These are phyloP conservation scores for Gymnocephalus cernua DNA, from an alignment of 2,113 vertebrate species.

Conservation along the genomic window DNA sequence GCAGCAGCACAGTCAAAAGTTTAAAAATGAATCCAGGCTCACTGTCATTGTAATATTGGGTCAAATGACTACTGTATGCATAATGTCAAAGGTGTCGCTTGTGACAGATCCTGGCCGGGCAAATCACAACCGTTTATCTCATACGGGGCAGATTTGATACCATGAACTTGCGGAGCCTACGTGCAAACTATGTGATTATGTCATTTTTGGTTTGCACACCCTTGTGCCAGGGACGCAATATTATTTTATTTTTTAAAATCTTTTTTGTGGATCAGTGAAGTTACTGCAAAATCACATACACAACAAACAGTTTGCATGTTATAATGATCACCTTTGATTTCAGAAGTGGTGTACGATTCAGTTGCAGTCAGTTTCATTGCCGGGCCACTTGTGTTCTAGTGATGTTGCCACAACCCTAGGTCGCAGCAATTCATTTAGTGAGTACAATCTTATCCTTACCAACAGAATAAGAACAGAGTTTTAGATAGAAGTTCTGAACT, in stretches of 20 bases:
- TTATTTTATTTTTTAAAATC: no score
- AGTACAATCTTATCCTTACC: not conserved
- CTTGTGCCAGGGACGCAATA: no score
- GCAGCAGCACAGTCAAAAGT: not conserved
- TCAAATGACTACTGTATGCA: not conserved
- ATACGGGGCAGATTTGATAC: no score
- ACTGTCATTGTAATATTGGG: not conserved
- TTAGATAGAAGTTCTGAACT: conserved; percentile 9
- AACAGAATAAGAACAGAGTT: not conserved
- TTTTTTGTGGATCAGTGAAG: not conserved
- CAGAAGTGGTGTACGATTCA: not conserved
- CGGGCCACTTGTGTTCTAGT: not conserved
- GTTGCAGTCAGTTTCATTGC: not conserved
- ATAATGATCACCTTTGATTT: conserved; percentile 8
- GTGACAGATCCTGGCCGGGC: no score
- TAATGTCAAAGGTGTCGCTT: not conserved
- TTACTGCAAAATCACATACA: not conserved
- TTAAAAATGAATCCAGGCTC: not conserved
- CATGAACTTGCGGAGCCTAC: no score
- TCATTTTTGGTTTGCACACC: no score
- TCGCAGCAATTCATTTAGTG: not conserved
- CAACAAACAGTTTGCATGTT: not conserved
- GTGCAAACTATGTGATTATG: no score
- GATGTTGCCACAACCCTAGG: not conserved
- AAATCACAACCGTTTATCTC: no score